Evolutionary conservation across 2,113 vertebrate genomes (phyloP).

Genomic region (Semnornis frantzii): DNA sequence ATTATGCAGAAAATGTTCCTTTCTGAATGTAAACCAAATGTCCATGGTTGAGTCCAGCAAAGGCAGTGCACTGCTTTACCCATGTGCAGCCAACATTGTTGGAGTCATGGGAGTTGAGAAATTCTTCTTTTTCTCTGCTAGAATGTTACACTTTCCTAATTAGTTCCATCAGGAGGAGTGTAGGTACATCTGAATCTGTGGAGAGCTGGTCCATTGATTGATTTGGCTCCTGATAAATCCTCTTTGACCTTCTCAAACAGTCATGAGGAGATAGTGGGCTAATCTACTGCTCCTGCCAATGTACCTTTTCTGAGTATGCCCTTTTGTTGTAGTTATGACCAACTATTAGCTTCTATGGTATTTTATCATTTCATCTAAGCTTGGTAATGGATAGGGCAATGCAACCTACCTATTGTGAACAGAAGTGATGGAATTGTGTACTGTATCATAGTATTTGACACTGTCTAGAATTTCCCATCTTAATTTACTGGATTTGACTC

Average conservation of each 20-base stretch:
- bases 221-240: neutral
- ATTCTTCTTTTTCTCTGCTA: neutral
- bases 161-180: neutral
- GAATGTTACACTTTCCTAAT: neutral
- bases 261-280: fast-evolving
- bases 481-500: neutral
- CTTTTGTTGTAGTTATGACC: neutral
- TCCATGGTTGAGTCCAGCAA: neutral
- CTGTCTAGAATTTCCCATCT: neutral
- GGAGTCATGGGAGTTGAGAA: fast-evolving
- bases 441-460: neutral
- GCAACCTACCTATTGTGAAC: neutral
- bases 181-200: neutral
- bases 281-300: neutral
- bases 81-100: neutral
- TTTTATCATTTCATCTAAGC: neutral
- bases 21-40: neutral
- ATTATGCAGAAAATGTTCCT: neutral
- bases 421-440: neutral
- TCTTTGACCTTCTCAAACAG: neutral
- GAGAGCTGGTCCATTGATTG: neutral
- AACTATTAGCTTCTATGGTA: neutral
- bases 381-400: neutral
- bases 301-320: neutral
- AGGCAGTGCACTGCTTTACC: neutral